Conservation (phyloP, 2,113 vertebrate species). For the Apus apus region DNA sequence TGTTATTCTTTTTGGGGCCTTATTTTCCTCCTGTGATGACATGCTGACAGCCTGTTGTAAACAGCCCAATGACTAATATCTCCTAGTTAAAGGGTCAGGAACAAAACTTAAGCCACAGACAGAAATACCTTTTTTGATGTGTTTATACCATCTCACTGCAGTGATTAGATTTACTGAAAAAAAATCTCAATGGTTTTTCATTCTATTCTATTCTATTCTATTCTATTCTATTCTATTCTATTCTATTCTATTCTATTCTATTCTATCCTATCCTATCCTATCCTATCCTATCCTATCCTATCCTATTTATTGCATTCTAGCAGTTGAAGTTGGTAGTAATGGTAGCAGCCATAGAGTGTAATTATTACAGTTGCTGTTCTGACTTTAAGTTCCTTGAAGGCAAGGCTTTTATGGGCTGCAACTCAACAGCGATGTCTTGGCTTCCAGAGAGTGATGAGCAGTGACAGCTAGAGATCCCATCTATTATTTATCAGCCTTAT, state of each 20-base stretch:
- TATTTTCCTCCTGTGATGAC: background rate
- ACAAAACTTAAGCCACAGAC: background rate
- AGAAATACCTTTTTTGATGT: background rate
- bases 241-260: background rate
- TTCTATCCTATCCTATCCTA: background rate
- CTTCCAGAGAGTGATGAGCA: background rate
- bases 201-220: background rate
- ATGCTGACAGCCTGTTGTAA: background rate
- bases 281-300: background rate
- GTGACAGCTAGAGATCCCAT: conserved; percentile 10
- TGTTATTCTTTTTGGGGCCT: background rate
- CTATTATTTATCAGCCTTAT: conserved; percentile 27
- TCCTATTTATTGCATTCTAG: background rate
- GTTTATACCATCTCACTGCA: background rate
- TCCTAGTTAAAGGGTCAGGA: background rate
- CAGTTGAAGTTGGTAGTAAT: background rate
- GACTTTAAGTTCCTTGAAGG: background rate
- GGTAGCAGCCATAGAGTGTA: background rate
- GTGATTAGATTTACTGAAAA: background rate
- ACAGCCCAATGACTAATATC: background rate
- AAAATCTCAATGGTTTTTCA: background rate
- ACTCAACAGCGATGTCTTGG: background rate
- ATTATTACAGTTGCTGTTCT: background rate
- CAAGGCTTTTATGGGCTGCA: background rate
- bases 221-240: too few relatives aligned